Evolutionary conservation across 2,888 invertebrate species (phyloP).

Genomic region (Emmelina monodactyla): DNA sequence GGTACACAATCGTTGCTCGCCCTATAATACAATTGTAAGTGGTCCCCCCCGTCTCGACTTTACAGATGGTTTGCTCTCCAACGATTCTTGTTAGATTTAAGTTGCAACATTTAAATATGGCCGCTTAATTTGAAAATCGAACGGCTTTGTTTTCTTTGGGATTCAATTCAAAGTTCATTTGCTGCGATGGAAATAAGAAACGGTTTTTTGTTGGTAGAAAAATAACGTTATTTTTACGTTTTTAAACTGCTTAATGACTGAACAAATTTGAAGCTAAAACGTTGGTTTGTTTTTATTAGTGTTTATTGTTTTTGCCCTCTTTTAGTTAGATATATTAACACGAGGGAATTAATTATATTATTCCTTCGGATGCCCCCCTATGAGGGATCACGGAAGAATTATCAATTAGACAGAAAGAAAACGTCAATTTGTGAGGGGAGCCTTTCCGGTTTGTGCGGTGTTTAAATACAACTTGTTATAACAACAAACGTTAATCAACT

Average conservation of each 20-base stretch:
- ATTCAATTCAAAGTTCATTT: too few relatives aligned
- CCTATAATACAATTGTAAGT: conserved; percentile 7
- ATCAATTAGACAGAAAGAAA: conserved; percentile 61
- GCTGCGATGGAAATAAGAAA: too few relatives aligned
- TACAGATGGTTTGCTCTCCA: conserved; percentile 9
- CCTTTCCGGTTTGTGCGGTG: background rate
- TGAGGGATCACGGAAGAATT: conserved; percentile 61
- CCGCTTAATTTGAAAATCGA: conserved; percentile 5
- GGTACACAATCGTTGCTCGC: background rate
- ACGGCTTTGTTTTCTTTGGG: too few relatives aligned
- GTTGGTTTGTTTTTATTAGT: too few relatives aligned
- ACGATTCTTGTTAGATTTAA: conserved; percentile 1
- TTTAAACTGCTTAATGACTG: background rate
- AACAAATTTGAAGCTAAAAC: too few relatives aligned
- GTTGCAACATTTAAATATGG: conserved; percentile 13
- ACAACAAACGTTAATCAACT: too few relatives aligned
- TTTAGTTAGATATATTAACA: conserved; percentile 19
- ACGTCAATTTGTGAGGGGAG: conserved; percentile 22
- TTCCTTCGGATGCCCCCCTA: conserved; percentile 37
- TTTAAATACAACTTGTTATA: background rate
- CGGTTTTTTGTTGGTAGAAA: too few relatives aligned
- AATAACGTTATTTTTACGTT: background rate
- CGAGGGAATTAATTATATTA: conserved; percentile 66
- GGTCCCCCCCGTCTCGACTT: conserved; percentile 8
- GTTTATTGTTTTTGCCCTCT: background rate